Evolutionary conservation across 2,888 invertebrate species (phyloP), one percentile per base, ranked within the genome.

Genomic region (Panopea generosa): DNA sequence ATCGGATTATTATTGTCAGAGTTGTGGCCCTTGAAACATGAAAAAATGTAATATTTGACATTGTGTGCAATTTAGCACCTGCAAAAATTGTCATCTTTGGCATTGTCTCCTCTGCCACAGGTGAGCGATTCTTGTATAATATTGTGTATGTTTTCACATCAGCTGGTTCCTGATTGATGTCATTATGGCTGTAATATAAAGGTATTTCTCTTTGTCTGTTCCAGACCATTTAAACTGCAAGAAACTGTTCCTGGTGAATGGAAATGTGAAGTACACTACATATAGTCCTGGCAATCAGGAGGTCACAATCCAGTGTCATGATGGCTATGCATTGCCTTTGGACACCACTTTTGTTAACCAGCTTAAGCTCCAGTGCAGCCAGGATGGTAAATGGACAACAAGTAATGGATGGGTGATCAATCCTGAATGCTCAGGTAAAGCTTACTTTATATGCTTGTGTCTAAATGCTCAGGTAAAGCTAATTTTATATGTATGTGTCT

Each of bases 401-500:
- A 24, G 24, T 24, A 49, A 65, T 18, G 73, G 69, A 14, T 69
- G 63, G 49, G 47, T 18, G 14, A 53, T 77, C 7, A 50, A 68
- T 6, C 66, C 73, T 18, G 53, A 71, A 18, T 77, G 77, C 40
- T 52, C 70, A 65, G 70, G 76, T 74, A 66, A 20, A 33, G 20
- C 33, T 7, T n/a, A n/a, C n/a, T 22, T 7, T 14, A n/a, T n/a
- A n/a, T n/a, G n/a, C n/a, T n/a, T n/a, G n/a, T n/a, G n/a, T n/a
- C 72, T 18, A 47, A 71, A n/a, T 77, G 77, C 38, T 50, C 69
- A 69, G 69, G 75, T 74, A 65, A 18, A 27, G 18, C n/a, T n/a
- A 9, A 16, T 29, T 18, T 6, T 38, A 40, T 11, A 40, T 40
- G 40, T 40, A 40, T 40, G 40, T 40, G 16, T 7, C 40, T 11